Conservation (phyloP, 2,888 invertebrate species). For the Argyresthia albistria region DNA sequence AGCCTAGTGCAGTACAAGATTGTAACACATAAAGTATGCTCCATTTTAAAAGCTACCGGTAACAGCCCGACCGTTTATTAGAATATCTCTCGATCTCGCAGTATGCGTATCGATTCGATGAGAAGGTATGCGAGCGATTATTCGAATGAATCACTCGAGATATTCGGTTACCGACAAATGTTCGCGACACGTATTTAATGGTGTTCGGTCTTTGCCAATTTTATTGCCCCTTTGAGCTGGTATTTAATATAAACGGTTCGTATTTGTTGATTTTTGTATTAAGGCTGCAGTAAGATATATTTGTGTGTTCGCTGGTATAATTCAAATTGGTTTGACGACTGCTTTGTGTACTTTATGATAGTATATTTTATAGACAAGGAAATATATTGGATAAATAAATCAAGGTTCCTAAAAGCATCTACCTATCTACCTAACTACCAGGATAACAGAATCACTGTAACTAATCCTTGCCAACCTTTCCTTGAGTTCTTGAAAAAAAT, state of each 20-base stretch:
- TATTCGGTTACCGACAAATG: conserved; percentile 67
- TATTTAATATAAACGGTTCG: not conserved
- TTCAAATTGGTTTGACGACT: too few relatives aligned
- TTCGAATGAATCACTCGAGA: conserved; percentile 34
- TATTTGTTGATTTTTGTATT: not conserved
- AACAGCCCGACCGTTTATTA: not conserved
- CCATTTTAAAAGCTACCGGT: not conserved
- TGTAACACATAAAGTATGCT: not conserved
- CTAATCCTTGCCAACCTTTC: too few relatives aligned
- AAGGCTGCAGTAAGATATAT: not conserved
- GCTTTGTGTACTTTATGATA: too few relatives aligned
- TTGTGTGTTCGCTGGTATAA: too few relatives aligned
- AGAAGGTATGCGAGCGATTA: not conserved
- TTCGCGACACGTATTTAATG: conserved; percentile 58
- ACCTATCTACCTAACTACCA: too few relatives aligned
- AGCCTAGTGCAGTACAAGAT: not conserved
- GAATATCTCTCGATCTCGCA: not conserved
- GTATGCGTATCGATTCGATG: not conserved
- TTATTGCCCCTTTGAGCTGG: conserved; percentile 26
- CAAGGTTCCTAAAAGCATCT: too few relatives aligned
- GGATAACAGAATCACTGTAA: too few relatives aligned
- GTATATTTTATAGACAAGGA: too few relatives aligned
- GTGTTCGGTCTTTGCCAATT: conserved; percentile 47
- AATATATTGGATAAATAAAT: too few relatives aligned
- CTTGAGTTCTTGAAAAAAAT: too few relatives aligned